A percentile compares a stretch with the other conserved stretches of the same genome.
Evolutionary conservation across 2,797 vertebrate species (phyloP).

Genomic region (Oreortyx pictus): DNA sequence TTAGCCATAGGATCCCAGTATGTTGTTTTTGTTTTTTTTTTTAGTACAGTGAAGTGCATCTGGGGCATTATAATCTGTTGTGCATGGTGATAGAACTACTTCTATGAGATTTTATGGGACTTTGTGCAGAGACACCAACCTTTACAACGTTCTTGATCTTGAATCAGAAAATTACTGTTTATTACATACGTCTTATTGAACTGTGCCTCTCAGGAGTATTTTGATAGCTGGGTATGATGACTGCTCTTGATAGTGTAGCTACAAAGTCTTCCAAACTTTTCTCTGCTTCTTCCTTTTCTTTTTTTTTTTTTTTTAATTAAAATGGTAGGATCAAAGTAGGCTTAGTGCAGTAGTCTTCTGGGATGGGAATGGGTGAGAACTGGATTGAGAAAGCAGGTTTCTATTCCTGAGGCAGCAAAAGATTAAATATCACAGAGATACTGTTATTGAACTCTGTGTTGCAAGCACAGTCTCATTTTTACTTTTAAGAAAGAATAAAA

Average conservation of each 20-base stretch:
- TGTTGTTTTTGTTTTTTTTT: background rate
- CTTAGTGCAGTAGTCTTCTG: background rate
- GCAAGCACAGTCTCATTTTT: background rate
- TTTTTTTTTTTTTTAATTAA: background rate
- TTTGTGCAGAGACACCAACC: background rate
- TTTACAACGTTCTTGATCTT: conserved; percentile 6
- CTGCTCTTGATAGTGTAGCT: background rate
- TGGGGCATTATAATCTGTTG: background rate
- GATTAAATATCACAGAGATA: conserved; percentile 18
- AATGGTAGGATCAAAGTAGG: background rate
- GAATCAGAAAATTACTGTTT: background rate
- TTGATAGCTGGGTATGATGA: background rate
- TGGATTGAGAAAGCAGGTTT: background rate
- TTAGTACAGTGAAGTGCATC: background rate
- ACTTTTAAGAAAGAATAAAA: background rate
- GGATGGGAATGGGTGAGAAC: background rate
- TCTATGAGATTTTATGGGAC: background rate
- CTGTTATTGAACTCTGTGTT: background rate
- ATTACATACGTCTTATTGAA: background rate
- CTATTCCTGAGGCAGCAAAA: conserved; percentile 12
- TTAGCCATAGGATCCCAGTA: background rate
- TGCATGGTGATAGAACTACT: background rate
- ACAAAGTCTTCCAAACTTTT: conserved; percentile 2
- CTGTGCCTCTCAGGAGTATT: background rate
- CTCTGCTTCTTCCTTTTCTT: background rate